phyloP scores from a whole-genome alignment of 2,113 vertebrate genomes.

The Chelonoidis abingdonii region DNA sequence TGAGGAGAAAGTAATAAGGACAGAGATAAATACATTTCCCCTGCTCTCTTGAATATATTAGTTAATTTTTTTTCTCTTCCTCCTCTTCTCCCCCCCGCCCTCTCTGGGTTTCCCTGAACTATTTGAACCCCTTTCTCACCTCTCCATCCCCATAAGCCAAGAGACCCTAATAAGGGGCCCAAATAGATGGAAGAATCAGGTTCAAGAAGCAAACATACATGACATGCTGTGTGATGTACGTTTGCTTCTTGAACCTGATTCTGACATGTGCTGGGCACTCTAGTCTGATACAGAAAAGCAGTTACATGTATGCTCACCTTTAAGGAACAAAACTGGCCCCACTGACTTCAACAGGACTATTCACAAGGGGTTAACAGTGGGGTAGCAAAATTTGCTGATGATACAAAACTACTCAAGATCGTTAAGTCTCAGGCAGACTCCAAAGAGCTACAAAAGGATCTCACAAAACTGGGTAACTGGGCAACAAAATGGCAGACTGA shows the following conservation, averaged over 20 bases:
- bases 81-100: accelerated
- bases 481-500: too few relatives aligned
- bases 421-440: too few relatives aligned
- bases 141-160: accelerated
- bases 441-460: too few relatives aligned
- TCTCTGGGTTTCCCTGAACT: accelerated
- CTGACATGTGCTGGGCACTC: neutral
- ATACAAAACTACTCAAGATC: too few relatives aligned
- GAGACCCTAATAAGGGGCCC: accelerated
- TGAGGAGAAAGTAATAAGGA: neutral
- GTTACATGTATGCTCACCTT: neutral
- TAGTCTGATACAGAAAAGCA: neutral
- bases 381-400: too few relatives aligned
- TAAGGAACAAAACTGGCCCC: neutral
- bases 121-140: accelerated
- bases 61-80: neutral
- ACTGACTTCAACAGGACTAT: neutral
- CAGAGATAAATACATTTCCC: neutral
- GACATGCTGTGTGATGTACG: neutral
- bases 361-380: neutral
- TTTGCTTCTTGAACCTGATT: neutral
- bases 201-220: too few relatives aligned
- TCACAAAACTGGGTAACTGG: too few relatives aligned
- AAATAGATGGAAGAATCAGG: neutral
- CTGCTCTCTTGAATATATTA: neutral